These are phyloP conservation scores for Parauchenoglanis punctatus DNA, from an alignment of 2,797 vertebrate genomes.

Conservation along the genomic window DNA sequence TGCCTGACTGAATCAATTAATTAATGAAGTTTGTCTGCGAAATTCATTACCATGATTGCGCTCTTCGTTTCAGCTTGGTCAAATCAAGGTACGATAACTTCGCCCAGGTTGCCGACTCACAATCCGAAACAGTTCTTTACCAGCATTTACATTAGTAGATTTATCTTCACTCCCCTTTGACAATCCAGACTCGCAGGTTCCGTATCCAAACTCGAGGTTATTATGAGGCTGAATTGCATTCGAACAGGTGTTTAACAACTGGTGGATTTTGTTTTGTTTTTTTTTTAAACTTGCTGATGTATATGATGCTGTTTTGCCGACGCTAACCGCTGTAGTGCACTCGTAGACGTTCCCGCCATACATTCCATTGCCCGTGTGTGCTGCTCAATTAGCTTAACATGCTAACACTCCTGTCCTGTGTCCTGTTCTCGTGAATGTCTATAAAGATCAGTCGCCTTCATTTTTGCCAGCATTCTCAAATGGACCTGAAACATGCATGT, in stretches of 20 bases:
- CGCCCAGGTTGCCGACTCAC: background rate
- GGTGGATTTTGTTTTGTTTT: background rate
- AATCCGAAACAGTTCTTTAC: background rate
- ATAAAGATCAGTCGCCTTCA: slow-evolving; percentile 73
- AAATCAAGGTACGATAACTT: background rate
- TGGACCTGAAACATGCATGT: slow-evolving; percentile 77
- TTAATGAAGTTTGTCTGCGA: background rate
- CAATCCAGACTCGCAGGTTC: background rate
- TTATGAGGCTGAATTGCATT: background rate
- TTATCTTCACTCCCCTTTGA: background rate
- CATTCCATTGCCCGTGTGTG: slow-evolving; percentile 80
- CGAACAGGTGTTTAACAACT: background rate
- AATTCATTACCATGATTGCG: background rate
- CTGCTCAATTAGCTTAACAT: background rate
- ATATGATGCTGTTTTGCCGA: background rate
- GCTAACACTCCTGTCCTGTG: background rate
- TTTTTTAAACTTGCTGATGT: background rate
- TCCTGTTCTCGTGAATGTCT: slow-evolving; percentile 68
- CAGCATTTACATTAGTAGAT: background rate
- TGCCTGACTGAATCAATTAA: background rate
- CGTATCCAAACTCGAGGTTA: background rate
- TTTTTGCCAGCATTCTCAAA: slow-evolving; percentile 51
- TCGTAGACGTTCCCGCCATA: slow-evolving; percentile 49
- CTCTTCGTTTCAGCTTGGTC: background rate
- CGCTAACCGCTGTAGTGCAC: slow-evolving; percentile 10